Base-by-base conservation (phyloP, 2,888 invertebrate species). In the Lasius fuliginosus region DNA sequence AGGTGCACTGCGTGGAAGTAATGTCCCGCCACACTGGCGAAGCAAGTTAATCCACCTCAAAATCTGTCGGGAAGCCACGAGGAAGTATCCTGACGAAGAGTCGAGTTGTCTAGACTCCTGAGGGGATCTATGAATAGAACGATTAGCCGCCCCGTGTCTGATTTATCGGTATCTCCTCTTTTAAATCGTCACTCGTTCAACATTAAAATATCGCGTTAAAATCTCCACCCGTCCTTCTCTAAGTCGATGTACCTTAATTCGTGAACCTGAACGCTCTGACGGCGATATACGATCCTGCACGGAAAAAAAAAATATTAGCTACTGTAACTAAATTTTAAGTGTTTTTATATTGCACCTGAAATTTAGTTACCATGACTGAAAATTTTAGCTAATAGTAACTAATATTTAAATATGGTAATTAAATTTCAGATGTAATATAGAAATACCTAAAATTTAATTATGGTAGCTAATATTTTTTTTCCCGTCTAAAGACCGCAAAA, bases 1-100 rank as follows among this genome's bases (percentile, higher is more conserved):
- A 85, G 90, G 85, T 90, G 90, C 90, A 84, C 89, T 88, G 87
- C 84, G 90, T 89, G 90, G 92, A 92, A 91, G 91, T 91, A 92
- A 92, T 92, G 91, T 89, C 82, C 68, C 81, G 88, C 87, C 89
- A 87, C 89, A 91, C 27, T 85, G 90, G 84, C 85, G 89, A 87
- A 89, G 82, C 89, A 89, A 91, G 90, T 89, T 92, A 92, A 92
- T 90, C 91, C 91, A 91, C 91, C 92, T 91, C 86, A 84, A 88
- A 90, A 88, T 89, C 89, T 62, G 83, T 77, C 88, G 90, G 87
- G 88, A 86, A 92, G 88, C 89, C 84, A 85, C 53, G 83, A 87
- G 87, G 85, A 87, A 86, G 89, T 84, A 85, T 87, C 68, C 71
- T 83, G 71, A 65, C 58, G 86, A 23, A 84, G 40, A 76, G 67